A percentile compares a stretch with the other conserved stretches of the same genome.
phyloP scores from a whole-genome alignment of 2,888 invertebrate genomes.

The Agrotis segetum region DNA sequence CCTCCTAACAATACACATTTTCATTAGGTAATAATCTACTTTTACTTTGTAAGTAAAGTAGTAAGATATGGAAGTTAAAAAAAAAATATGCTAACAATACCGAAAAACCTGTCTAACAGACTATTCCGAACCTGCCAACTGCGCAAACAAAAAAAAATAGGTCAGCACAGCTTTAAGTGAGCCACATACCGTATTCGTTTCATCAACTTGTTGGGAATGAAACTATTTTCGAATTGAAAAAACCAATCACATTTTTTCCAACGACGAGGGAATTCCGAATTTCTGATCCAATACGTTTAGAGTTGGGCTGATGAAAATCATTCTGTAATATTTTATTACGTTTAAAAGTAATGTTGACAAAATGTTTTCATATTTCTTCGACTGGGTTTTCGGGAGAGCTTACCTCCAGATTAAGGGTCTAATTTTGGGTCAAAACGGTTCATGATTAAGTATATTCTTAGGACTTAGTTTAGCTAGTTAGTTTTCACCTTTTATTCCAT shows the following conservation, averaged over 20 bases:
- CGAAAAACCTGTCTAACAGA: too few species aligned
- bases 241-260: constrained; percentile 9
- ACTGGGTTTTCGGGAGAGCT: neutral
- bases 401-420: neutral
- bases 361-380: neutral
- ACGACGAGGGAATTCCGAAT: constrained; percentile 9
- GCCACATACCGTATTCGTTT: neutral
- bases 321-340: neutral
- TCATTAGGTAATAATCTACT: too few species aligned
- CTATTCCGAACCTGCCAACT: too few species aligned
- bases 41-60: too few species aligned
- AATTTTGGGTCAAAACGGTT: neutral
- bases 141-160: neutral
- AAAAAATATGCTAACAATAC: too few species aligned
- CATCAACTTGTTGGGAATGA: constrained; percentile 10
- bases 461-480: neutral
- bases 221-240: constrained; percentile 11
- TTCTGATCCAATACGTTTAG: constrained; percentile 10
- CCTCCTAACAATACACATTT: too few species aligned
- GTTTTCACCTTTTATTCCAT: neutral
- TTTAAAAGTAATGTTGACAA: neutral
- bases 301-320: constrained; percentile 12
- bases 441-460: neutral
- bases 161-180: neutral
- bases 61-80: too few species aligned